Base-by-base conservation (phyloP, 2,888 invertebrate genomes). In the Meganola albula region DNA sequence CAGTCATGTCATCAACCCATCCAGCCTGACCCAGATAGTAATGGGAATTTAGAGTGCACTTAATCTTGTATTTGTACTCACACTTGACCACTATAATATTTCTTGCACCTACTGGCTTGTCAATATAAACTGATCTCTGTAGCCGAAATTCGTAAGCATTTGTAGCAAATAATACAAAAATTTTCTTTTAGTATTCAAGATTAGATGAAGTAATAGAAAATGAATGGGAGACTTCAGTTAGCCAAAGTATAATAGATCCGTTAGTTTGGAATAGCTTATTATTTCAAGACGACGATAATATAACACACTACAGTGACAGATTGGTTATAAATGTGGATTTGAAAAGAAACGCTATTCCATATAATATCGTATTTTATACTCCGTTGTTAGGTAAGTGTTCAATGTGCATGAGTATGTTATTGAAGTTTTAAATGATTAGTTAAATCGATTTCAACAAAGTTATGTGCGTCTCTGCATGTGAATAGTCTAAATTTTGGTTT, bases 361-460 rank as follows among this genome's bases (percentile, higher is more conserved):
- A 75, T 30, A 78, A 76, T 26, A 65, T 80, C 8, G 77, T 73
- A 0, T 77, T 84, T 30, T 83, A 86, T 43, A 78, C 82, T 0
- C 86, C 86, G 1, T 52, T 86, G 1, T 21, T 76, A n/a, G 77
- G 86, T 86, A 63, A 24, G n/a, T n/a, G n/a, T n/a, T n/a, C n/a
- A n/a, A n/a, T n/a, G n/a, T n/a, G n/a, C 4, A 6, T 27, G n/a
- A 2, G 12, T 7, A 8, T 9, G n/a, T 8, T 1, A 6, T 11
- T 22, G n/a, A 25, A 11, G n/a, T n/a, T 21, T 3, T 7, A 20
- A 10, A 21, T n/a, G n/a, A 12, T n/a, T 9, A 8, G 12, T 9
- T 7, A 25, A 9, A 8, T 10, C 14, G 1, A 10, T 7, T 24
- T 8, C 8, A n/a, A 65, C 58, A 16, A 12, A n/a, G n/a, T 12